These are phyloP conservation scores for Adelognathus sp. DNA, from an alignment of 2,888 invertebrate genomes.

Conservation along the genomic window DNA sequence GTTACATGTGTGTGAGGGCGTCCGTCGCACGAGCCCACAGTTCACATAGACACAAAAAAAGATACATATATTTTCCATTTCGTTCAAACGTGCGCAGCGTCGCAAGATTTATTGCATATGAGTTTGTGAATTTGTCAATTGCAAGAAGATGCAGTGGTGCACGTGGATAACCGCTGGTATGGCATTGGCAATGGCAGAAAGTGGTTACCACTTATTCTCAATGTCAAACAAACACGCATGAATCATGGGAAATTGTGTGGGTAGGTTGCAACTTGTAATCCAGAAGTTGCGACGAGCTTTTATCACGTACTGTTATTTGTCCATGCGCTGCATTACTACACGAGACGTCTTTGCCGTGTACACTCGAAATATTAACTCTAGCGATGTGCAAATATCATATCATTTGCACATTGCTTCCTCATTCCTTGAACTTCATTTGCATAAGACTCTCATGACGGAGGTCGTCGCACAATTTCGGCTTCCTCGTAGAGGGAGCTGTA, in stretches of 20 bases:
- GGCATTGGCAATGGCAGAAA: not conserved
- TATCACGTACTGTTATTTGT: not conserved
- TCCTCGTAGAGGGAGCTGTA: too few species aligned
- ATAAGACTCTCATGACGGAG: too few species aligned
- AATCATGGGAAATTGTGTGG: conserved; percentile 61
- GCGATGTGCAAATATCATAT: too few species aligned
- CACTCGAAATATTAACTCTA: not conserved
- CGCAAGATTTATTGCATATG: conserved; percentile 79
- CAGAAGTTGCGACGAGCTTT: conserved; percentile 16
- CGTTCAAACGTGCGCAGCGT: conserved; percentile 43
- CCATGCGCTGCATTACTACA: not conserved
- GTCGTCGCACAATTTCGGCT: too few species aligned
- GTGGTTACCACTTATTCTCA: conserved; percentile 65
- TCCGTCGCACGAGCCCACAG: conserved; percentile 60
- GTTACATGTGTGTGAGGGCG: not conserved
- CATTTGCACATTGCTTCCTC: too few species aligned
- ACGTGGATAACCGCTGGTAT: not conserved
- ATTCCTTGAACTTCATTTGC: too few species aligned
- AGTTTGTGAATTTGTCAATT: conserved; percentile 79
- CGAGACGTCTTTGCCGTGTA: not conserved
- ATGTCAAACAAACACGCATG: conserved; percentile 62
- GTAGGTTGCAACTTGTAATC: conserved; percentile 6
- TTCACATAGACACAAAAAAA: conserved; percentile 76
- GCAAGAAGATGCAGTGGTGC: conserved; percentile 37
- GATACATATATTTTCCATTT: conserved; percentile 64